phyloP scores from a whole-genome alignment of 2,888 invertebrate species.

The Petrophora chlorosata region DNA sequence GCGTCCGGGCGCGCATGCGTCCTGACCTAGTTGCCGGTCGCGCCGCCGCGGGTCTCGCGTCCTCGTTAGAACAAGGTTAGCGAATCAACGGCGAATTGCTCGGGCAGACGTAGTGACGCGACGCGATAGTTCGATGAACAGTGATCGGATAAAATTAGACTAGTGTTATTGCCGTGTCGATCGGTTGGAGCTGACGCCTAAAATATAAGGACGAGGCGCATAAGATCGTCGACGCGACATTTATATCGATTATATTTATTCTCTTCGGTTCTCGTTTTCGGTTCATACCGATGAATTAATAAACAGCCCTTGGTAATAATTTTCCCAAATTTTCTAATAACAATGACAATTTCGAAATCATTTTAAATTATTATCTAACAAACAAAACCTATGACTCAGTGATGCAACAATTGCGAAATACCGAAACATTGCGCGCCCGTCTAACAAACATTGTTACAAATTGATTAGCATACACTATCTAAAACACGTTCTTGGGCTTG shows the following conservation, averaged over 20 bases:
- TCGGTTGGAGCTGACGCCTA: not conserved
- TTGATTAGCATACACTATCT: slow-evolving; percentile 66
- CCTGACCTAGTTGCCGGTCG: slow-evolving; percentile 71
- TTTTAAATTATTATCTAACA: not conserved
- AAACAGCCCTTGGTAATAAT: too few relatives aligned
- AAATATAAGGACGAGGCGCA: not conserved
- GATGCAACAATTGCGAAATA: slow-evolving; percentile 61
- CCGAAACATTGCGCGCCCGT: slow-evolving; percentile 53
- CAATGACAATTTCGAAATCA: not conserved
- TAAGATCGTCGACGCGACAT: not conserved
- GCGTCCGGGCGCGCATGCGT: slow-evolving; percentile 80
- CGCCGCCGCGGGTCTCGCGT: slow-evolving; percentile 49
- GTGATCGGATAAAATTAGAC: slow-evolving; percentile 51
- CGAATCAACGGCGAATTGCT: slow-evolving; percentile 71
- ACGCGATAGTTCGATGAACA: slow-evolving; percentile 50
- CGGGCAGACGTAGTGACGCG: slow-evolving; percentile 75
- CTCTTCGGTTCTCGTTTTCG: too few relatives aligned
- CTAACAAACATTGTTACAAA: slow-evolving; percentile 56
- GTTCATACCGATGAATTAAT: too few relatives aligned
- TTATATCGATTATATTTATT: not conserved
- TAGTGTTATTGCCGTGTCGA: slow-evolving; percentile 34
- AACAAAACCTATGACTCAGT: slow-evolving; percentile 34
- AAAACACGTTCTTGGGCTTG: slow-evolving; percentile 53
- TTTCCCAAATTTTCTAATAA: too few relatives aligned
- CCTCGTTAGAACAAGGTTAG: slow-evolving; percentile 77